Base-by-base conservation (phyloP, 2,888 invertebrate species). In the Eupeodes latifasciatus region DNA sequence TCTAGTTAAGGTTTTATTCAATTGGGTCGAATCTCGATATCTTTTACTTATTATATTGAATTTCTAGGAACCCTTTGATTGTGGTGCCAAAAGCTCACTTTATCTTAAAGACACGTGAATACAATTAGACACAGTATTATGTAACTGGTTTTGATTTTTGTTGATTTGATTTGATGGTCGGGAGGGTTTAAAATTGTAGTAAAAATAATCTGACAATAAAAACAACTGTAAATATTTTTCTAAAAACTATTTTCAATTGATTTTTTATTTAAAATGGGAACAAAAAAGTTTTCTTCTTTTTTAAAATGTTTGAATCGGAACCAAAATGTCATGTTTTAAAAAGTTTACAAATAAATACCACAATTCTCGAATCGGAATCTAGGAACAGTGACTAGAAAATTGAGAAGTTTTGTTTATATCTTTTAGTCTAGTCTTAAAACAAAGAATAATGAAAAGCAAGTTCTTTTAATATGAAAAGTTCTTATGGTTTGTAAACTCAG, bases 41-140 rank as follows among this genome's bases (percentile, higher is more conserved):
- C 16, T 59, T 67, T 53, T 67, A 64, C 2, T 47, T 47, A 53
- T 71, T 62, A 78, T 67, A 69, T 74, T 47, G 64, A 67, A 51
- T 71, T 62, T 80, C 71, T 81, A 62, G 64, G 44, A 80, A 80
- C 19, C 34, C n/a, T 49, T 36, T 14, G 51, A 53, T 27, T 1
- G 1, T 19, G 57, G 44, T 77, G 75, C 53, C 59, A 61, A 78
- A 62, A 72, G 61, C 66, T 62, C 51, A 71, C 51, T 76, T 74
- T 66, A 78, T 62, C 69, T 44, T 47, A 67, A 75, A 55, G 51
- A 57, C 61, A 76, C 66, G 16, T 78, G 62, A 74, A 71, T 75
- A 78, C 27, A 89, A 69, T 84, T 87, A 89, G 87, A 82, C 89
- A 85, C 89, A 90, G 90, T 90, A 90, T 90, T 90, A 89, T 81